These are phyloP conservation scores for Idris sp. DNA, from an alignment of 1,140 invertebrate species.

Conservation along the genomic window DNA sequence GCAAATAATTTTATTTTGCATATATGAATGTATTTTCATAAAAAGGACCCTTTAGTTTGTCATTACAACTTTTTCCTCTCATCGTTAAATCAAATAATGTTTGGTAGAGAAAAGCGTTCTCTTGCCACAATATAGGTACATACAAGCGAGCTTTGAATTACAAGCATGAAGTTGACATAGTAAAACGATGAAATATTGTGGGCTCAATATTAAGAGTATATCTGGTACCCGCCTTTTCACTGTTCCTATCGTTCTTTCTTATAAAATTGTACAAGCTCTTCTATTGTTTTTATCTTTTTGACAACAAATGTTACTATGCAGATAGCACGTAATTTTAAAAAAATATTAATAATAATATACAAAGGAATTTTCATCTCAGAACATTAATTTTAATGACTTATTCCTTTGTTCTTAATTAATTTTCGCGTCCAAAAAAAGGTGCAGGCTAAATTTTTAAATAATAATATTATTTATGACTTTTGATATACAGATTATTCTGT, in stretches of 20 bases:
- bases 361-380: too few relatives aligned
- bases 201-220: conserved; percentile 50
- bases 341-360: conserved; percentile 11
- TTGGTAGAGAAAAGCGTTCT: conserved; percentile 23
- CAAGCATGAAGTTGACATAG: conserved; percentile 60
- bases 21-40: too few relatives aligned
- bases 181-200: conserved; percentile 61
- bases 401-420: too few relatives aligned
- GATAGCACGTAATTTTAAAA: conserved; percentile 12
- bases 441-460: too few relatives aligned
- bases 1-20: too few relatives aligned
- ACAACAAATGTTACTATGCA: conserved; percentile 37
- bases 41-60: too few relatives aligned
- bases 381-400: too few relatives aligned
- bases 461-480: too few relatives aligned
- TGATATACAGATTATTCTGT: too few relatives aligned
- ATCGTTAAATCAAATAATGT: conserved; percentile 28
- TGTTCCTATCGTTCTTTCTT: conserved; percentile 59
- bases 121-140: conserved; percentile 25
- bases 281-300: conserved; percentile 48
- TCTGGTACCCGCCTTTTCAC: conserved; percentile 62
- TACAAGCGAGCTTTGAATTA: conserved; percentile 40
- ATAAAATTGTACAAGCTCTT: conserved; percentile 51
- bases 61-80: not conserved
- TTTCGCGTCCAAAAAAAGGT: too few relatives aligned